These are phyloP conservation scores for Cephus cinctus DNA, from an alignment of 1,140 invertebrate genomes.

Conservation along the genomic window DNA sequence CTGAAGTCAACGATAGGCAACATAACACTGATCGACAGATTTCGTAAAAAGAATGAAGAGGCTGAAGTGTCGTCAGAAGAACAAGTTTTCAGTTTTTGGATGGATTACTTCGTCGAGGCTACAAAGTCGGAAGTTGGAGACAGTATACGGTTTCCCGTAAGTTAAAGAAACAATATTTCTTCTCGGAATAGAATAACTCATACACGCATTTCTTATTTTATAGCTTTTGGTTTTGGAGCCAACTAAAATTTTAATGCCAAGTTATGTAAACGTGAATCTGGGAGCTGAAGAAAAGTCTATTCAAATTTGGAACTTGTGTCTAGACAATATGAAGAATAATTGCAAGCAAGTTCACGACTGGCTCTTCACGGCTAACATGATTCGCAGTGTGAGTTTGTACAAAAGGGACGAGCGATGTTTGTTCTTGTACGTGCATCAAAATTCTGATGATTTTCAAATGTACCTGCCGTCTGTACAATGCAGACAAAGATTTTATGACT, in stretches of 20 bases:
- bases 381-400: slow-evolving; percentile 92
- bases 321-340: slow-evolving; percentile 71
- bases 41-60: slow-evolving; percentile 79
- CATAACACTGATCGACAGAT: slow-evolving; percentile 92
- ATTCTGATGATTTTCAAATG: slow-evolving; percentile 99
- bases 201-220: slow-evolving; percentile 31
- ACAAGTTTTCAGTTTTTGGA: slow-evolving; percentile 95
- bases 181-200: slow-evolving; percentile 30
- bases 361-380: slow-evolving; percentile 88
- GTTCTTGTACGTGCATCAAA: slow-evolving; percentile 97
- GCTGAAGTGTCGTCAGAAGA: slow-evolving; percentile 72
- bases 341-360: slow-evolving; percentile 90
- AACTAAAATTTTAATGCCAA: slow-evolving; percentile 90
- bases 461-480: slow-evolving; percentile 90
- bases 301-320: slow-evolving; percentile 82
- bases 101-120: slow-evolving; percentile 97
- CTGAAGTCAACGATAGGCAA: slow-evolving; percentile 98
- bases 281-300: slow-evolving; percentile 90
- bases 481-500: slow-evolving; percentile 79
- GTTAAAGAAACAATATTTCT: slow-evolving; percentile 48
- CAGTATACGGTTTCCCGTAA: slow-evolving; percentile 86
- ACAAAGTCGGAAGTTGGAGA: slow-evolving; percentile 76
- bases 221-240: slow-evolving; percentile 90
- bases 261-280: slow-evolving; percentile 92
- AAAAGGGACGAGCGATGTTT: slow-evolving; percentile 94